Evolutionary conservation across 2,797 vertebrate genomes (phyloP), one percentile per base, ranked within the genome.

Genomic region (Capromys pilorides): DNA sequence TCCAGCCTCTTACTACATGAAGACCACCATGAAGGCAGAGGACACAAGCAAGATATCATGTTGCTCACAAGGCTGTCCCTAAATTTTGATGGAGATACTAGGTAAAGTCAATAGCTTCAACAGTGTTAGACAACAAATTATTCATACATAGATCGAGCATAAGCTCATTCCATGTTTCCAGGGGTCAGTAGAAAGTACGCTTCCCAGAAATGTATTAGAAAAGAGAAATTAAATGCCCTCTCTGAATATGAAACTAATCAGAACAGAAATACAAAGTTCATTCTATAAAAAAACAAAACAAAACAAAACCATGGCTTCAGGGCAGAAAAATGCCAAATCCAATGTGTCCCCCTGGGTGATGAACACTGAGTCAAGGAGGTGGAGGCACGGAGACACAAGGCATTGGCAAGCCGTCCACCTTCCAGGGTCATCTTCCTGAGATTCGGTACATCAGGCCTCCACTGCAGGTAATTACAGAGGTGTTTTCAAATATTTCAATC

Each of bases 1-100:
- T 96, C 85, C 96, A 96, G 86, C 95, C 90, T 78, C 51, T 97
- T 96, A 94, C 91, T 62, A 88, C 92, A 83, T 21, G 91, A 94
- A 97, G 90, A 92, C 94, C 39, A 94, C 49, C 19, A 95, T 26
- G 92, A 79, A 8, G 12, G 31, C 31, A 57, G 36, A 13, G 18
- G 8, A 16, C 5, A 62, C 36, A 49, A 90, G 66, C n/a, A 87
- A 85, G 88, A 89, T 36, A 62, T 16, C 41, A 61, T 61, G 13
- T 51, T 86, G 62, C 36, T 88, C 91, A 90, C 24, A 69, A 77
- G 61, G 22, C 33, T 41, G 3, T 83, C 41, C 67, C 31, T 62
- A 85, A 22, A 59, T 79, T 85, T 83, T 90, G 45, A 69, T 88
- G 8, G 36, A 87, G 88, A 95, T 57, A 62, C 83, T 88, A 91